Conservation (phyloP, 2,797 vertebrate genomes). For the Hippoglossus hippoglossus region DNA sequence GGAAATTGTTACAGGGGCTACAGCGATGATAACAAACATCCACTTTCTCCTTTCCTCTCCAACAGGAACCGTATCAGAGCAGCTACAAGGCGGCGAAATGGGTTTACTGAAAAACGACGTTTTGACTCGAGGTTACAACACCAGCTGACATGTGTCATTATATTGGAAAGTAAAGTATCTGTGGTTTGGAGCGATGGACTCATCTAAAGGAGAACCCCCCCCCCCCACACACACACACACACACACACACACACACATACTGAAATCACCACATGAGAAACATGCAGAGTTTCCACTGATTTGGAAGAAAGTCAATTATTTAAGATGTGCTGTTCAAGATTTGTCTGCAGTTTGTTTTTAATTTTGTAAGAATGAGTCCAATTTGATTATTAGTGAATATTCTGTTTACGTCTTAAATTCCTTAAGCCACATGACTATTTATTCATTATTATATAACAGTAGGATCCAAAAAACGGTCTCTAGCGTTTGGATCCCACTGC, state of each 20-base stretch:
- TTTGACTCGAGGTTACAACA: constrained; percentile 37
- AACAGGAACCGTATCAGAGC: constrained; percentile 18
- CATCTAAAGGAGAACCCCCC: neutral
- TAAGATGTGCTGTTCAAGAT: no score
- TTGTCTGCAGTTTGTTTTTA: neutral
- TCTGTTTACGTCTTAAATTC: neutral
- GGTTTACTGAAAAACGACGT: constrained; percentile 25
- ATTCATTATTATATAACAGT: no score
- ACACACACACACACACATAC: no score
- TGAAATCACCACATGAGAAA: no score
- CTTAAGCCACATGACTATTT: no score
- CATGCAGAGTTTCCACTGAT: no score
- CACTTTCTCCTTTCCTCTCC: constrained; percentile 29
- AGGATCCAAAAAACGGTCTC: no score
- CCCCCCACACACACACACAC: no score
- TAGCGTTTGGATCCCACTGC: no score
- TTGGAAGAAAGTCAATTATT: no score
- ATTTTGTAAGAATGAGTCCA: no score
- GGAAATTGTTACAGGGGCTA: constrained; percentile 55
- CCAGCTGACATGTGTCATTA: constrained; percentile 11
- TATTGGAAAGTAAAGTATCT: constrained; percentile 5
- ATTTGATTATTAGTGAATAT: neutral
- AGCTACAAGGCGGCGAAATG: constrained; percentile 17
- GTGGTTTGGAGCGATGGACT: neutral
- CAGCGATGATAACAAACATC: constrained; percentile 31